Conservation (phyloP, 2,888 invertebrate genomes). For the Alloplasta piceator region DNA sequence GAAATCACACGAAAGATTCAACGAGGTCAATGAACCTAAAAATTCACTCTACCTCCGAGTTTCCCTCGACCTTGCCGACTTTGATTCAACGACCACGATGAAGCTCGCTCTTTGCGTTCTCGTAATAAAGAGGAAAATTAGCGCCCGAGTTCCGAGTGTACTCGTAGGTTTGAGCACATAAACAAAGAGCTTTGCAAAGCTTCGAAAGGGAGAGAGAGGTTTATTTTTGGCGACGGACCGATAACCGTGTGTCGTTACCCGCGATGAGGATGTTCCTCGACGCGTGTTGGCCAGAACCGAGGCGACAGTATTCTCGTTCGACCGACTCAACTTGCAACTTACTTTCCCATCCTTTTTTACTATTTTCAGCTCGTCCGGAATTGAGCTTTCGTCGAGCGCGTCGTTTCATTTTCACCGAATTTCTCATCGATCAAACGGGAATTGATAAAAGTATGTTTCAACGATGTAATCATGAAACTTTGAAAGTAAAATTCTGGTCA, state of each 20-base stretch:
- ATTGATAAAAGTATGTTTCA: too few relatives aligned
- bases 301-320: neutral
- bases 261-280: too few relatives aligned
- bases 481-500: too few relatives aligned
- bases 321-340: neutral
- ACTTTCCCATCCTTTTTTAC: neutral
- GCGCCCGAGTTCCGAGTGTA: conserved; percentile 23
- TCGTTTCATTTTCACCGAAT: too few relatives aligned
- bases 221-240: conserved; percentile 65
- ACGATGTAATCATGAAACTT: too few relatives aligned
- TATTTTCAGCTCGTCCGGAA: too few relatives aligned
- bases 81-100: conserved; percentile 37
- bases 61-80: conserved; percentile 42
- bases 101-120: conserved; percentile 2
- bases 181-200: conserved; percentile 69
- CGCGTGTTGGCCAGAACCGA: neutral
- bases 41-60: conserved; percentile 20
- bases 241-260: conserved; percentile 50
- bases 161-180: conserved; percentile 57
- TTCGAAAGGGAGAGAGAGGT: conserved; percentile 45
- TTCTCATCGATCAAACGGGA: too few relatives aligned
- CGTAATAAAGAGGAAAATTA: conserved; percentile 55
- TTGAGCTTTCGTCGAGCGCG: too few relatives aligned
- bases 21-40: conserved; percentile 39
- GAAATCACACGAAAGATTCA: conserved; percentile 7